Evolutionary conservation across 2,797 vertebrate species (phyloP), one percentile per base, ranked within the genome.

Genomic region (Echeneis naucrates): DNA sequence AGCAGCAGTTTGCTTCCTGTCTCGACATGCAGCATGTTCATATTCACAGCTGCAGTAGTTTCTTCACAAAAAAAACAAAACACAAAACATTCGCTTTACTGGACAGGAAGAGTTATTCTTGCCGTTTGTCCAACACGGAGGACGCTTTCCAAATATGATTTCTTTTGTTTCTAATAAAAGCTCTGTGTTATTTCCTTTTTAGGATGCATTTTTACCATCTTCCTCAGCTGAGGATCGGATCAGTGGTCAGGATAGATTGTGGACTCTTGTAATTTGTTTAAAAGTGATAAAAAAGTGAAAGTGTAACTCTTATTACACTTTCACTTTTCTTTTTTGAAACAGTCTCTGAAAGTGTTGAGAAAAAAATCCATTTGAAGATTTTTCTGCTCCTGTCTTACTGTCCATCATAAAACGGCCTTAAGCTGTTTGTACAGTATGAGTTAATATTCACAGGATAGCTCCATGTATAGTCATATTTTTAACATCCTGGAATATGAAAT

Each of bases 1-100:
- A 77, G 80, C 64, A 54, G 77, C 59, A 0, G 60, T 26, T 40
- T 1, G 68, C 44, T 85, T 86, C 86, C 75, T 78, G 78, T 74
- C 54, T 63, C 59, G 10, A 45, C 60, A 51, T 42, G 63, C 81
- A 65, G 42, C 71, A 14, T 13, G 53, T 63, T 81, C 57, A 69
- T 7, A 35, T 61, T 71, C 73, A 75, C 78, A 72, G 84, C 77
- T 85, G 76, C 26, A 64, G 44, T 0, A 66, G 72, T 60, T 64
- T 47, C 45, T 50, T 19, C 8, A 50, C 24, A 38, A 52, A n/a
- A 56, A 5, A 54, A 38, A 52, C n/a, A 56, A 5, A 54, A 68
- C 42, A 63, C 14, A 47, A 40, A 73, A 66, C 55, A 53, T 65
- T 64, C 12, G 53, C 24, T 69, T 50, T 26, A 8, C 24, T 17